phyloP scores from a whole-genome alignment of 2,797 vertebrate genomes.

The Caiman crocodilus region DNA sequence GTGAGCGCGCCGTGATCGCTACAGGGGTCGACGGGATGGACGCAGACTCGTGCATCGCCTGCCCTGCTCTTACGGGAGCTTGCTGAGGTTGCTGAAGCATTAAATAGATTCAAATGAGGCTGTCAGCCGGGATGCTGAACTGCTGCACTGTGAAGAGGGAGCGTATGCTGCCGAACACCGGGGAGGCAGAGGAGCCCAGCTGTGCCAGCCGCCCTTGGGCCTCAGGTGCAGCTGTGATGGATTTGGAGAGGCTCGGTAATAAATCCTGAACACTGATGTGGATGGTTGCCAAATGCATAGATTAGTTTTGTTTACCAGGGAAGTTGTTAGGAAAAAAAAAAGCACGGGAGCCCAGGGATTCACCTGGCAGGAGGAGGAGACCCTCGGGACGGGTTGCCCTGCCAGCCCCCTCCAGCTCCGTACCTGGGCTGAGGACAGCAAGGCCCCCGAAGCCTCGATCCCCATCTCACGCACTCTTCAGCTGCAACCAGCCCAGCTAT shows the following conservation, averaged over 20 bases:
- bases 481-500: fast-evolving
- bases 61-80: background rate
- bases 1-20: background rate
- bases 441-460: background rate
- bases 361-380: background rate
- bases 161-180: background rate
- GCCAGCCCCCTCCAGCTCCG: background rate
- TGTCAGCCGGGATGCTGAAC: background rate
- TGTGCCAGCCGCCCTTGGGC: background rate
- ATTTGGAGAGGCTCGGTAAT: background rate
- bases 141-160: background rate
- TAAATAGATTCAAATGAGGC: background rate
- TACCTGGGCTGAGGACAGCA: background rate
- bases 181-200: background rate
- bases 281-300: too few species aligned
- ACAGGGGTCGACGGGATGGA: background rate
- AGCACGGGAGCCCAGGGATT: background rate
- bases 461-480: background rate
- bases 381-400: background rate
- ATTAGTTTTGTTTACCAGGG: too few species aligned
- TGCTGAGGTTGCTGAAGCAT: background rate
- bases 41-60: too few species aligned
- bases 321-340: background rate
- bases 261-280: background rate
- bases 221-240: background rate